These are phyloP conservation scores for Eretmocerus hayati DNA, from an alignment of 2,888 invertebrate species.

Conservation along the genomic window DNA sequence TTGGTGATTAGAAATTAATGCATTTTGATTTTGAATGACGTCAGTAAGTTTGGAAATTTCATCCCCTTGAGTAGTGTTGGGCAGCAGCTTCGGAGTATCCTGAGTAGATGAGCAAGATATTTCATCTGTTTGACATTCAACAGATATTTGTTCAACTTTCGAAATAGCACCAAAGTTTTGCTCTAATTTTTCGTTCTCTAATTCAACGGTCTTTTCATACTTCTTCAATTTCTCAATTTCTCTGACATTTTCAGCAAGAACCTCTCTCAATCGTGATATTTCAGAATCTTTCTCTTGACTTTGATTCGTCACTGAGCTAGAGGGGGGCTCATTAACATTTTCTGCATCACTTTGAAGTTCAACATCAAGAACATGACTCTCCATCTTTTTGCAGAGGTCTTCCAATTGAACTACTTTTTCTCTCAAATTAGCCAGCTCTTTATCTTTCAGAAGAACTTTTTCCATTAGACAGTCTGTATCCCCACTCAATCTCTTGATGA, in stretches of 20 bases:
- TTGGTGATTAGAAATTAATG: background rate
- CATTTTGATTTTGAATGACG: conserved; percentile 10
- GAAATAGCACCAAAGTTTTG: conserved; percentile 4
- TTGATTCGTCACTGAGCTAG: too few species aligned
- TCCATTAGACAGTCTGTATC: conserved; percentile 21
- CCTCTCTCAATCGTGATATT: conserved; percentile 12
- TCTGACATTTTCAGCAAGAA: conserved; percentile 3
- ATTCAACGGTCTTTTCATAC: conserved; percentile 17
- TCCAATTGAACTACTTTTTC: conserved; percentile 46
- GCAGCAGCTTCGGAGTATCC: background rate
- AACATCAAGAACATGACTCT: too few species aligned
- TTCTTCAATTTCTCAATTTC: conserved; percentile 14
- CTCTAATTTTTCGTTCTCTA: conserved; percentile 11
- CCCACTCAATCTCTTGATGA: conserved; percentile 8
- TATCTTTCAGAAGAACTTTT: conserved; percentile 22
- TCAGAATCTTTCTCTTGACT: conserved; percentile 2
- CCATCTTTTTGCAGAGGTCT: conserved; percentile 4
- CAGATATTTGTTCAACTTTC: conserved; percentile 5
- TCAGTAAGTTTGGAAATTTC: too few species aligned
- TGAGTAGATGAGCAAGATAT: conserved; percentile 6
- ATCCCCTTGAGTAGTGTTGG: too few species aligned
- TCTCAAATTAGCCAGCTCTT: conserved; percentile 46
- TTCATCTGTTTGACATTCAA: background rate
- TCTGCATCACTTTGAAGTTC: too few species aligned
- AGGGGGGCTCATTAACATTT: too few species aligned